Percentiles rank a stretch among this genome's conserved stretches.
Conservation (phyloP, 2,113 vertebrate genomes). For the Planiliza haematocheilus region DNA sequence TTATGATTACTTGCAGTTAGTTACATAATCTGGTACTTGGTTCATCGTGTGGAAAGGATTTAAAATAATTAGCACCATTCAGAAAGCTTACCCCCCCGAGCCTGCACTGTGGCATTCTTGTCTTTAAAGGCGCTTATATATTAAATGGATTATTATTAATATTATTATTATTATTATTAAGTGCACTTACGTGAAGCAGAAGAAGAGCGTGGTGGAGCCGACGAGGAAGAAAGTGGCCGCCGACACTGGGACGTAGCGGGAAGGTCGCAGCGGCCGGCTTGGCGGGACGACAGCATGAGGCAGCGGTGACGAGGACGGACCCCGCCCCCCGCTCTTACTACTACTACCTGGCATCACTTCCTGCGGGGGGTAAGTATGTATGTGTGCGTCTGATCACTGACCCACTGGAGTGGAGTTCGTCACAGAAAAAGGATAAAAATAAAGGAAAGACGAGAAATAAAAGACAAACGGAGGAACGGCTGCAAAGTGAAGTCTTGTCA, state of each 20-base stretch:
- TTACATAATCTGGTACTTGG: no score
- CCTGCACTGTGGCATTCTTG: no score
- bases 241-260: slow-evolving; percentile 95
- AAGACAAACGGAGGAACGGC: background rate
- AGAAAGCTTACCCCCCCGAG: no score
- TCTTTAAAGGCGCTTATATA: no score
- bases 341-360: slow-evolving; percentile 82
- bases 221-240: slow-evolving; percentile 96
- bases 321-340: slow-evolving; percentile 82
- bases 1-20: no score
- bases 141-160: no score
- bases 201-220: slow-evolving; percentile 97
- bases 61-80: no score
- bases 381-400: slow-evolving; percentile 7
- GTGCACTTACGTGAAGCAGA: slow-evolving; percentile 98
- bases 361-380: background rate
- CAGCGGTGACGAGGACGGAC: slow-evolving; percentile 81
- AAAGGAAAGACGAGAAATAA: background rate
- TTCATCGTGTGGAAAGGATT: no score
- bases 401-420: background rate
- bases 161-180: no score
- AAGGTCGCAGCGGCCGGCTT: slow-evolving; percentile 78
- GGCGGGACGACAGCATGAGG: slow-evolving; percentile 86
- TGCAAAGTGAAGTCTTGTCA: background rate
- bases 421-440: background rate